phyloP scores from a whole-genome alignment of 2,113 vertebrate species.

The Catharus bicknelli region DNA sequence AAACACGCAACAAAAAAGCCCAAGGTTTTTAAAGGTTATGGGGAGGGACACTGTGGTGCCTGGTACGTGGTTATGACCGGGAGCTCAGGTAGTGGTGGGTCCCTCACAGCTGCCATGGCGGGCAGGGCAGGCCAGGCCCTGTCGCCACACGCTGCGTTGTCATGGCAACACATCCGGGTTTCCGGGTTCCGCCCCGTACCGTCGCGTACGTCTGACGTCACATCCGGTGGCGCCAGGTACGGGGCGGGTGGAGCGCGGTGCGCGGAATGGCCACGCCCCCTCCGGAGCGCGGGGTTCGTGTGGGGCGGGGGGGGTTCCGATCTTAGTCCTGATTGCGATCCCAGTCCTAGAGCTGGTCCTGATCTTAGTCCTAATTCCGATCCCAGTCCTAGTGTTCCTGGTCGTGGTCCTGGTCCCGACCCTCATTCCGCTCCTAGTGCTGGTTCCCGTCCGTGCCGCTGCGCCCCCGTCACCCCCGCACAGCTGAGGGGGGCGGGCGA shows the following conservation, averaged over 20 bases:
- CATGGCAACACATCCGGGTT: not conserved
- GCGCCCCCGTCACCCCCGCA: not conserved
- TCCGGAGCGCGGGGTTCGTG: fast-evolving
- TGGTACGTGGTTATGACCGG: not conserved
- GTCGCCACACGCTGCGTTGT: fast-evolving
- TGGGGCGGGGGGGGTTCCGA: not conserved
- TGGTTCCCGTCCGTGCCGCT: too few species aligned
- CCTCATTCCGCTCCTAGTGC: not conserved
- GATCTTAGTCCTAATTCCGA: fast-evolving
- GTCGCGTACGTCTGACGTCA: not conserved
- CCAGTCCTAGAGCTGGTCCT: fast-evolving
- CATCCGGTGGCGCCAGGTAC: not conserved
- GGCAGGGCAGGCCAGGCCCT: fast-evolving
- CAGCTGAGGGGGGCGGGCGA: not conserved
- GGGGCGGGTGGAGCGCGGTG: not conserved
- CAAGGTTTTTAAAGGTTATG: not conserved
- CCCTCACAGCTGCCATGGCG: not conserved
- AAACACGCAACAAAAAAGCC: not conserved
- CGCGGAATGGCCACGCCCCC: fast-evolving
- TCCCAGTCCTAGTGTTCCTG: too few species aligned
- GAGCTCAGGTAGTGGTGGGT: fast-evolving
- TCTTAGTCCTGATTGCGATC: fast-evolving
- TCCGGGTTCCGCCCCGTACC: fast-evolving
- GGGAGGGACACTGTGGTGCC: too few species aligned
- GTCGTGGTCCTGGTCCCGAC: not conserved